A percentile compares a stretch with the other conserved stretches of the same genome.
Conservation (phyloP, 2,888 invertebrate species). For the Polymixis flavicincta region DNA sequence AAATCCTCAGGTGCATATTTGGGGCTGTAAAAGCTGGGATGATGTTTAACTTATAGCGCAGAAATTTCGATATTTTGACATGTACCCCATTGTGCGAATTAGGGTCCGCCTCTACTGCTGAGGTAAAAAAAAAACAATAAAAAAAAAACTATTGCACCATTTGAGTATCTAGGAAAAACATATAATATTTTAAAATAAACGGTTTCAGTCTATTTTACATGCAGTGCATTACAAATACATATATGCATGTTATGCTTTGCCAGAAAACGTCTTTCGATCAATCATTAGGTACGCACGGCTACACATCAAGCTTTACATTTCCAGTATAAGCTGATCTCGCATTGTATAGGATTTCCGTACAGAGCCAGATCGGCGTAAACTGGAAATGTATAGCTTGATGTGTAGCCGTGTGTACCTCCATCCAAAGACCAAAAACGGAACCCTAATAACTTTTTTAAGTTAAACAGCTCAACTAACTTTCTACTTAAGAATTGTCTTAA, state of each 20-base stretch:
- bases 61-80: background rate
- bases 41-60: background rate
- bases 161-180: background rate
- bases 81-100: no score
- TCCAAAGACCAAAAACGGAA: background rate
- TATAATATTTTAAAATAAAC: background rate
- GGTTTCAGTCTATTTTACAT: background rate
- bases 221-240: background rate
- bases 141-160: background rate
- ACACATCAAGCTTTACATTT: no score
- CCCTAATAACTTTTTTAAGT: conserved; percentile 13
- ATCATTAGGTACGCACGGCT: no score
- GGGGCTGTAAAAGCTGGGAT: background rate
- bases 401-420: background rate
- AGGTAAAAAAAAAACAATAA: no score
- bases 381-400: no score
- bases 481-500: conserved; percentile 63
- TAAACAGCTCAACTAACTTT: conserved; percentile 69
- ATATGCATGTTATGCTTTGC: background rate
- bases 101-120: background rate
- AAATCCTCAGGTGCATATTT: background rate
- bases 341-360: no score
- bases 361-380: no score
- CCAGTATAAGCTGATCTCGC: no score
- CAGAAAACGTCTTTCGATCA: background rate